Percentiles rank a stretch among this genome's conserved stretches.
Conservation (phyloP, 2,888 invertebrate species). For the Melipona beecheii region DNA sequence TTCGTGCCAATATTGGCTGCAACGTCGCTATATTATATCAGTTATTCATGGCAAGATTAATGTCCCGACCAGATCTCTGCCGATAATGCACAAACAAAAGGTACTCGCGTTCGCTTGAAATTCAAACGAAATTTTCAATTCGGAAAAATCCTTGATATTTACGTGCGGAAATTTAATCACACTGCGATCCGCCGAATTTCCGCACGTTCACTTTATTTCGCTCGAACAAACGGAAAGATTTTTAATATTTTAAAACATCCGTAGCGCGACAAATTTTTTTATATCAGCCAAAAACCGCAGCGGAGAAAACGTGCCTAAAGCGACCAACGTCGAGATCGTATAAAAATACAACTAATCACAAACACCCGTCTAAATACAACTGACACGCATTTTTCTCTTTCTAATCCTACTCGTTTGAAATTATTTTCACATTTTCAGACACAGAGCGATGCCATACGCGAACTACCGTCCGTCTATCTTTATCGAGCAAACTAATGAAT, state of each 20-base stretch:
- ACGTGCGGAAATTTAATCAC: neutral
- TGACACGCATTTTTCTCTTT: neutral
- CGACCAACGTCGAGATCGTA: neutral
- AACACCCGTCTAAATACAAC: neutral
- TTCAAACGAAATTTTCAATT: neutral
- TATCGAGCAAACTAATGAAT: neutral
- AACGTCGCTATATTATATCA: slow-evolving; percentile 15
- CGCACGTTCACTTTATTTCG: neutral
- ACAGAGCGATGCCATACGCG: neutral
- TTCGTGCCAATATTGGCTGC: no score
- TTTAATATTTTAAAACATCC: neutral
- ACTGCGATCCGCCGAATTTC: neutral
- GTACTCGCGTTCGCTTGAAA: slow-evolving; percentile 11
- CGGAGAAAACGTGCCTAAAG: neutral
- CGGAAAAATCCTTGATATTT: neutral
- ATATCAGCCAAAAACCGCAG: no score
- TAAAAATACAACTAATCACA: neutral
- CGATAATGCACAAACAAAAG: slow-evolving; percentile 8
- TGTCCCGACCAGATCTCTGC: no score
- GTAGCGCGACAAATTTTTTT: neutral
- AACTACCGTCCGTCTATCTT: neutral
- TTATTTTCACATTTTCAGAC: neutral
- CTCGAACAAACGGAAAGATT: neutral
- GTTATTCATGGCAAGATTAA: no score
- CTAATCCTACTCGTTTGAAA: neutral